These are phyloP conservation scores for Drosophila auraria DNA, from an alignment of 1,140 invertebrate species.

Conservation along the genomic window DNA sequence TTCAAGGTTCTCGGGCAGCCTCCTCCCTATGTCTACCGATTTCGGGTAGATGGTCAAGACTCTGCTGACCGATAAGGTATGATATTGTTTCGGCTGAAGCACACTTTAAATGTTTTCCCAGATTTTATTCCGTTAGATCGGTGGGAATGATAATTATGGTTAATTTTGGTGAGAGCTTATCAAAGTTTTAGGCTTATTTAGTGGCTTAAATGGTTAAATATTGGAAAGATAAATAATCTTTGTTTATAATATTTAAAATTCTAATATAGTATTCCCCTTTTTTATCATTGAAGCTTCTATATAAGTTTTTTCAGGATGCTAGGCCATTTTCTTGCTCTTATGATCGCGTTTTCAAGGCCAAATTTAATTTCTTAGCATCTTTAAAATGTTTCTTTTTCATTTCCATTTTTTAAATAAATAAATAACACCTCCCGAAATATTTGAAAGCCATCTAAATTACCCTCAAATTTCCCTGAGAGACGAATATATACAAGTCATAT, in stretches of 20 bases:
- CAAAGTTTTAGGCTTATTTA: slow-evolving; percentile 2
- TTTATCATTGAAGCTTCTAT: no score
- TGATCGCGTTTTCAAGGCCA: no score
- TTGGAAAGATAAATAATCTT: neutral
- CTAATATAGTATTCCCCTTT: no score
- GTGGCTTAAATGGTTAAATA: neutral
- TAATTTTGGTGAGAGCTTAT: slow-evolving; percentile 4
- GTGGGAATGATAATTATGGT: slow-evolving; percentile 4
- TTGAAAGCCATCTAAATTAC: neutral
- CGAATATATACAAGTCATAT: neutral
- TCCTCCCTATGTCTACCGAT: neutral
- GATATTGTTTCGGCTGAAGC: slow-evolving; percentile 35
- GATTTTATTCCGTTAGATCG: slow-evolving; percentile 39
- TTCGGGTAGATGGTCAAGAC: slow-evolving; percentile 34
- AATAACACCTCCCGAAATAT: neutral
- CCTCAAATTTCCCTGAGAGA: neutral
- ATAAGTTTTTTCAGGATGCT: no score
- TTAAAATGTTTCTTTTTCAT: no score
- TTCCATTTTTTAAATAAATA: neutral
- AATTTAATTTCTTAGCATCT: no score
- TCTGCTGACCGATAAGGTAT: slow-evolving; percentile 47
- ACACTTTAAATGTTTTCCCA: slow-evolving; percentile 28
- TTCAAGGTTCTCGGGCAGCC: slow-evolving; percentile 28
- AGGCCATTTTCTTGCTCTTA: no score
- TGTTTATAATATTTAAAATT: neutral